Evolutionary conservation across 1,140 invertebrate genomes (phyloP).

Genomic region (Brachionus rubens): DNA sequence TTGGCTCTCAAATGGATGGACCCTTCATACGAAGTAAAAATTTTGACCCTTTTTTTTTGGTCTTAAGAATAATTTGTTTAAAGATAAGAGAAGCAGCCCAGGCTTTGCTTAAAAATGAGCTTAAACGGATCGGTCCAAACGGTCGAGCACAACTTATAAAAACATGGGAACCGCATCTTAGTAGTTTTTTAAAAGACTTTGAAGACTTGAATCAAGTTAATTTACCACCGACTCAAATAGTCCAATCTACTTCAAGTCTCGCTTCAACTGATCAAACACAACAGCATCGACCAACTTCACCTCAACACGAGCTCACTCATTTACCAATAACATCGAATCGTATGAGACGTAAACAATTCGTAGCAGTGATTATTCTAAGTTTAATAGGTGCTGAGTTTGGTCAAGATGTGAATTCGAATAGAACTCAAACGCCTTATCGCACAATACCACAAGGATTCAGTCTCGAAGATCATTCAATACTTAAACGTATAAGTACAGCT

Average conservation of each 20-base stretch:
- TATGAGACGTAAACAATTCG: slow-evolving; percentile 88
- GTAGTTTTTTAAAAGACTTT: slow-evolving; percentile 71
- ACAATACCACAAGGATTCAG: slow-evolving; percentile 81
- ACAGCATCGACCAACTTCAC: slow-evolving; percentile 36
- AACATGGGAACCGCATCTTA: slow-evolving; percentile 88
- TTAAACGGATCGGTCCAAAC: slow-evolving; percentile 81
- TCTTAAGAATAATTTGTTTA: not conserved
- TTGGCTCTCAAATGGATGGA: slow-evolving; percentile 96
- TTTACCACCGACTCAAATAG: slow-evolving; percentile 52
- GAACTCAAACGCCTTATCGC: slow-evolving; percentile 55
- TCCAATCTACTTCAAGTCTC: slow-evolving; percentile 43
- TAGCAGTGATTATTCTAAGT: slow-evolving; percentile 88
- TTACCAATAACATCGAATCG: slow-evolving; percentile 62
- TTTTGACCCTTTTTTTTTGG: not conserved
- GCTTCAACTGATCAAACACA: slow-evolving; percentile 46
- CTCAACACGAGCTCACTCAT: slow-evolving; percentile 52
- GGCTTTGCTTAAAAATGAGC: slow-evolving; percentile 85
- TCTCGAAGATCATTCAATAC: slow-evolving; percentile 83
- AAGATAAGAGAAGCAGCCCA: slow-evolving; percentile 88
- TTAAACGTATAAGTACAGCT: slow-evolving; percentile 82
- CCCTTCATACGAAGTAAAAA: slow-evolving; percentile 82
- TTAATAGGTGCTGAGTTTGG: slow-evolving; percentile 98
- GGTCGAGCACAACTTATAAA: slow-evolving; percentile 87
- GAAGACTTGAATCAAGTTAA: slow-evolving; percentile 60
- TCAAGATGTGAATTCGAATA: slow-evolving; percentile 66